These are phyloP conservation scores for Knipowitschia caucasica DNA, from an alignment of 2,797 vertebrate species.

Conservation along the genomic window DNA sequence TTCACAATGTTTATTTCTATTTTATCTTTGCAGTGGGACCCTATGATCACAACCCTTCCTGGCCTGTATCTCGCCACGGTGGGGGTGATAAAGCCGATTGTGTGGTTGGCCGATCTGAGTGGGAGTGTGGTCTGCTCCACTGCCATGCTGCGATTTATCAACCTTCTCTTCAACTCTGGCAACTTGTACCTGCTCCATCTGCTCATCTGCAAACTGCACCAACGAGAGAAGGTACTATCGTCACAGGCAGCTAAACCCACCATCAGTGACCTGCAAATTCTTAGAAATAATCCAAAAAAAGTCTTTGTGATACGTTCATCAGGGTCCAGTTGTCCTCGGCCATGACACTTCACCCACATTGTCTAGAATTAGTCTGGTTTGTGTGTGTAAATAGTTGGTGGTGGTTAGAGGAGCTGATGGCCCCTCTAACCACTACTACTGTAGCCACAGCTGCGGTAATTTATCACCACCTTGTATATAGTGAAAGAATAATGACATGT, in stretches of 20 bases:
- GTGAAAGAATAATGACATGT: too few relatives aligned
- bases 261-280: not conserved
- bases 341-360: too few relatives aligned
- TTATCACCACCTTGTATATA: too few relatives aligned
- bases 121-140: constrained; percentile 84
- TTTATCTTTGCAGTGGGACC: constrained; percentile 84
- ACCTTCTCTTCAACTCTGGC: constrained; percentile 91
- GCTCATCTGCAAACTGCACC: constrained; percentile 84
- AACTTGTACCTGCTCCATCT: constrained; percentile 91
- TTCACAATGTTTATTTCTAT: too few relatives aligned
- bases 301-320: not conserved
- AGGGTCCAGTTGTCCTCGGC: not conserved
- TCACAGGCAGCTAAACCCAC: not conserved
- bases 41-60: constrained; percentile 95
- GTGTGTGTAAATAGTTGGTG: too few relatives aligned
- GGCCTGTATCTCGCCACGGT: constrained; percentile 91
- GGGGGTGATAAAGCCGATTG: constrained; percentile 85
- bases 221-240: constrained; percentile 83
- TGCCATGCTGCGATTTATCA: constrained; percentile 92
- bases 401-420: too few relatives aligned
- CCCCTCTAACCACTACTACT: too few relatives aligned
- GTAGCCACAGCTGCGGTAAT: too few relatives aligned
- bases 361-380: too few relatives aligned
- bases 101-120: constrained; percentile 84
- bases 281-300: not conserved